phyloP scores from a whole-genome alignment of 2,797 vertebrate genomes.

The Sebastes melanostomus region DNA sequence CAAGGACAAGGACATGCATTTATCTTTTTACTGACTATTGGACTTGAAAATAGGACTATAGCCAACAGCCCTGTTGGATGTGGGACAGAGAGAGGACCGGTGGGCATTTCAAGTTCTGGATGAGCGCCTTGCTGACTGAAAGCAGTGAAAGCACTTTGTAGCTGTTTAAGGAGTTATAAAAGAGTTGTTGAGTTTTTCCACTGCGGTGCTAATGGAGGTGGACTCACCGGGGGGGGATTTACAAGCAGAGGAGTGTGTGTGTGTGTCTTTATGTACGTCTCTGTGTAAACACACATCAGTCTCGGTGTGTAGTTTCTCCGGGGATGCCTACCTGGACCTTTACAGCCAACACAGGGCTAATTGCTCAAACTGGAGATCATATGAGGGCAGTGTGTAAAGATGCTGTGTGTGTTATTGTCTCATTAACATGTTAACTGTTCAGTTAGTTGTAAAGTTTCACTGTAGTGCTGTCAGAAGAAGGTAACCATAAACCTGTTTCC shows the following conservation, averaged over 20 bases:
- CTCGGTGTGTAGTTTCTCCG: slow-evolving; percentile 38
- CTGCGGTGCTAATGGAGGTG: slow-evolving; percentile 50
- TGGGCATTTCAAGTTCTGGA: background rate
- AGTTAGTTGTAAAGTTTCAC: background rate
- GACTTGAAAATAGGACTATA: rapidly evolving
- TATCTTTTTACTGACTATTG: background rate
- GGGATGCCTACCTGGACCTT: slow-evolving; percentile 29
- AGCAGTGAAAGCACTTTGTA: slow-evolving; percentile 42
- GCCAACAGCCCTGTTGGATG: background rate
- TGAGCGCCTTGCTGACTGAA: slow-evolving; percentile 19
- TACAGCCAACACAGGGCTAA: slow-evolving; percentile 39
- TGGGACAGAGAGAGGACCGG: background rate
- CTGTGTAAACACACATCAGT: background rate
- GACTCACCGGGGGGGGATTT: slow-evolving; percentile 34
- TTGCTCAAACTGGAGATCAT: slow-evolving; percentile 35
- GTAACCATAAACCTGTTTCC: background rate
- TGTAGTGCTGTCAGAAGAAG: background rate
- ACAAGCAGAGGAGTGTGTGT: slow-evolving; percentile 27
- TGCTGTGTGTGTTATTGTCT: slow-evolving; percentile 25
- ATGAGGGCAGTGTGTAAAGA: slow-evolving; percentile 37
- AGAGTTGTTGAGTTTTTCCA: slow-evolving; percentile 62
- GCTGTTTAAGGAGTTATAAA: slow-evolving; percentile 60
- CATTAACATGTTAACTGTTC: slow-evolving; percentile 14
- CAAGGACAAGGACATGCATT: background rate
- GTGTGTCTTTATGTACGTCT: background rate